A percentile compares a stretch with the other conserved stretches of the same genome.
phyloP scores from a whole-genome alignment of 2,797 vertebrate species.

The Pampus argenteus region DNA sequence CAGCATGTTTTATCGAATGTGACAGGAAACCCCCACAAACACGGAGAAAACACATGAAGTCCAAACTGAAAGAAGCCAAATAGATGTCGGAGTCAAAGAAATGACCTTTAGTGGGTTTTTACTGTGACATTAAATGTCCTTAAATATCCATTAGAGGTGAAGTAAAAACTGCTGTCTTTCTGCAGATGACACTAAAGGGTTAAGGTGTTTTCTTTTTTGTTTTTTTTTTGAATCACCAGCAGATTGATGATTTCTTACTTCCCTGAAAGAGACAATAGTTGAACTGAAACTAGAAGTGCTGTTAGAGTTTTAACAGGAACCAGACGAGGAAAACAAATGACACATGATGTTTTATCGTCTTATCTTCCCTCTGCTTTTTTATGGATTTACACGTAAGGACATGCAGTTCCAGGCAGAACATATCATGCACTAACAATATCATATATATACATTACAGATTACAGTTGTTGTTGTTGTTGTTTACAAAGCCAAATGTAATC shows the following conservation, averaged over 20 bases:
- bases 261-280: background rate
- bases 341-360: background rate
- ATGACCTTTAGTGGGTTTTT: background rate
- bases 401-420: too few species aligned
- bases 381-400: background rate
- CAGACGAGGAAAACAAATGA: background rate
- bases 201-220: background rate
- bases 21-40: too few species aligned
- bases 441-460: too few species aligned
- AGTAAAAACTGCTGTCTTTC: background rate
- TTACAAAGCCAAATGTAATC: too few species aligned
- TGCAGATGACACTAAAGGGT: background rate
- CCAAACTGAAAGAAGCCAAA: background rate
- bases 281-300: background rate
- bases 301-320: background rate
- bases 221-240: background rate
- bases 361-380: background rate
- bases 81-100: background rate
- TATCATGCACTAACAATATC: too few species aligned
- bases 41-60: background rate
- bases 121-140: background rate
- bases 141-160: background rate
- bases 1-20: background rate
- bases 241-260: background rate
- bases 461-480: too few species aligned